Conservation (phyloP, 2,888 invertebrate species). For the Rhimphoctona megacephalus region DNA sequence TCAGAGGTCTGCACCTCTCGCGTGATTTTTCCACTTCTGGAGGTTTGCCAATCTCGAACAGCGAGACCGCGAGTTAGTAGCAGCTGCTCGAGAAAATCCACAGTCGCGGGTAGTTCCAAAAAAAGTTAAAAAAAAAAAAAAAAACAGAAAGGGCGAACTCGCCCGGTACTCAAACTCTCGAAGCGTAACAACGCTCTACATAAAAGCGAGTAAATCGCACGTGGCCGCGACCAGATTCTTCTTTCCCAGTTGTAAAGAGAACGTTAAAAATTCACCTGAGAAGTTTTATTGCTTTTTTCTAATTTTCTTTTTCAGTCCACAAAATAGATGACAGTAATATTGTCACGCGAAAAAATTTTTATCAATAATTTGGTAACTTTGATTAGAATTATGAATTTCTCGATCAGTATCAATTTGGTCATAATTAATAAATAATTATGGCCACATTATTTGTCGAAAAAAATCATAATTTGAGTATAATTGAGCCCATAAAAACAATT, state of each 20-base stretch:
- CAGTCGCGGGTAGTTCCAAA: constrained; percentile 17
- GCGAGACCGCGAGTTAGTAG: constrained; percentile 45
- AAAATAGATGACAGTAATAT: background rate
- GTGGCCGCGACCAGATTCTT: constrained; percentile 33
- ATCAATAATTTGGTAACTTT: background rate
- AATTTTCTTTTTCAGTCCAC: background rate
- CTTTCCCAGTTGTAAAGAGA: constrained; percentile 19
- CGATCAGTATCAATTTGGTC: background rate
- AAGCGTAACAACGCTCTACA: constrained; percentile 31
- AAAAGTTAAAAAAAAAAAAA: constrained; percentile 33
- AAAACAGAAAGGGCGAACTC: background rate
- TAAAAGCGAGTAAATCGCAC: constrained; percentile 27
- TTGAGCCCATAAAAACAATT: background rate
- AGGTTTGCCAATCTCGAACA: constrained; percentile 76
- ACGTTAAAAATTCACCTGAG: background rate
- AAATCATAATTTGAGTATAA: background rate
- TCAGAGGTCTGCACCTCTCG: constrained; percentile 58
- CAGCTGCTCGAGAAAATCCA: constrained; percentile 63
- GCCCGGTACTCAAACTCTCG: constrained; percentile 2
- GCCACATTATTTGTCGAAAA: background rate
- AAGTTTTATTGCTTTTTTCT: background rate
- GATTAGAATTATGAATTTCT: background rate
- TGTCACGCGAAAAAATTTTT: background rate
- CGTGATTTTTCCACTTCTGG: constrained; percentile 77
- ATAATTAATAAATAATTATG: background rate